These are phyloP conservation scores for Netelia inedita DNA, from an alignment of 2,888 invertebrate genomes.

Conservation along the genomic window DNA sequence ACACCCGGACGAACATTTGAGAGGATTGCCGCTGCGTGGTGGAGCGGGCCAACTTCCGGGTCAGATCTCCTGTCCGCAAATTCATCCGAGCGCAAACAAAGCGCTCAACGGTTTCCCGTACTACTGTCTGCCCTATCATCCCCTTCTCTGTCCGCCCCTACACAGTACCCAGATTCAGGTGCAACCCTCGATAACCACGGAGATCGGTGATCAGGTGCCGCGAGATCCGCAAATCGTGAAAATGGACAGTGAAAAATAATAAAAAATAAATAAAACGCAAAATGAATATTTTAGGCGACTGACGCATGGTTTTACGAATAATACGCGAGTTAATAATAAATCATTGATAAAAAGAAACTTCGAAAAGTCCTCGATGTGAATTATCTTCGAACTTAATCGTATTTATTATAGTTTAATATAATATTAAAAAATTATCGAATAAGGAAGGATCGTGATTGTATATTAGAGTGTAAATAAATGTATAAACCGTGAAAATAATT, in stretches of 20 bases:
- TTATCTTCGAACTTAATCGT: conserved; percentile 55
- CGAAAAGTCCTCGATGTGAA: conserved; percentile 58
- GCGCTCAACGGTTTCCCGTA: conserved; percentile 81
- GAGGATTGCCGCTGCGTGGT: conserved; percentile 81
- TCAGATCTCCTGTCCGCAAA: conserved; percentile 79
- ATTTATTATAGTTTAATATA: conserved; percentile 68
- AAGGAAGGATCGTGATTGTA: conserved; percentile 77
- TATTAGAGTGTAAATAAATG: conserved; percentile 85
- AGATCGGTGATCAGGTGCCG: conserved; percentile 74
- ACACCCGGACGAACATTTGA: conserved; percentile 83
- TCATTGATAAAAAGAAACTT: conserved; percentile 17
- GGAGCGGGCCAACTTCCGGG: conserved; percentile 80
- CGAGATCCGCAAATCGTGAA: conserved; percentile 80
- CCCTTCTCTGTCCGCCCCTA: conserved; percentile 81
- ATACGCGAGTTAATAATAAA: conserved; percentile 39
- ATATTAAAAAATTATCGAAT: conserved; percentile 63
- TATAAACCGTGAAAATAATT: conserved; percentile 76
- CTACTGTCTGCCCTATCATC: conserved; percentile 83
- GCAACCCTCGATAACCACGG: conserved; percentile 76
- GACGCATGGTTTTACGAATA: conserved; percentile 25
- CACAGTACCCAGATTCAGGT: conserved; percentile 81
- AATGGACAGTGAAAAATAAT: conserved; percentile 79
- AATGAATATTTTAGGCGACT: conserved; percentile 35
- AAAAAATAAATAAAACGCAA: not conserved
- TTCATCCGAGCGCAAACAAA: conserved; percentile 80